Percentiles rank a stretch among this genome's conserved stretches.
Evolutionary conservation across 2,888 invertebrate genomes (phyloP).

Genomic region (Drosophila lutescens): DNA sequence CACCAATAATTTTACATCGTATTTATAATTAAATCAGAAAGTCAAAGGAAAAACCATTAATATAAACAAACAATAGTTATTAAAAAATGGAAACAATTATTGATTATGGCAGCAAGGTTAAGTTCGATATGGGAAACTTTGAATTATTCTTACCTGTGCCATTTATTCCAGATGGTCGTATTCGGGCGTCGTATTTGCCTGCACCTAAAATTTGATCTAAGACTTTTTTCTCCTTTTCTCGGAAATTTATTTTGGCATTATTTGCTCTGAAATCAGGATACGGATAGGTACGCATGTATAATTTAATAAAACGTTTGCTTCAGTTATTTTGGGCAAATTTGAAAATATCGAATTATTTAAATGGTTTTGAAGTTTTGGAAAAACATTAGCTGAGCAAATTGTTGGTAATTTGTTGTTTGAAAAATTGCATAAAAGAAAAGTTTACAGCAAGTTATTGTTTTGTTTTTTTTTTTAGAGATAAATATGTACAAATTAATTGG

Average conservation of each 20-base stretch:
- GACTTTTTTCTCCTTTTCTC: constrained; percentile 97
- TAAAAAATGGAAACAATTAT: background rate
- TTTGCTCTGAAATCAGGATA: constrained; percentile 88
- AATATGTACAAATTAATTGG: constrained; percentile 64
- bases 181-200: constrained; percentile 95
- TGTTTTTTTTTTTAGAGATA: constrained; percentile 8
- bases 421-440: constrained; percentile 56
- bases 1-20: background rate
- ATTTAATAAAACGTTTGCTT: constrained; percentile 60
- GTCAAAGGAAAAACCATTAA: background rate
- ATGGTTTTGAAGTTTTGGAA: constrained; percentile 57
- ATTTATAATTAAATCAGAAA: background rate
- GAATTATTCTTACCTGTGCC: constrained; percentile 91
- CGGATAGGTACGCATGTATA: constrained; percentile 83
- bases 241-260: constrained; percentile 93
- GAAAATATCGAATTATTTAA: constrained; percentile 19
- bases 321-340: constrained; percentile 32
- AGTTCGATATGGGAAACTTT: background rate
- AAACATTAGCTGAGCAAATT: constrained; percentile 49
- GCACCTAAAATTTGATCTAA: constrained; percentile 96
- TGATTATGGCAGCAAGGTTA: constrained; percentile 10
- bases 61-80: constrained; percentile 3
- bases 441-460: constrained; percentile 59
- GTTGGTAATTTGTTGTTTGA: constrained; percentile 22
- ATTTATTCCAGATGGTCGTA: constrained; percentile 96